These are phyloP conservation scores for Troides oblongomaculatus DNA, from an alignment of 2,888 invertebrate genomes.

Conservation along the genomic window DNA sequence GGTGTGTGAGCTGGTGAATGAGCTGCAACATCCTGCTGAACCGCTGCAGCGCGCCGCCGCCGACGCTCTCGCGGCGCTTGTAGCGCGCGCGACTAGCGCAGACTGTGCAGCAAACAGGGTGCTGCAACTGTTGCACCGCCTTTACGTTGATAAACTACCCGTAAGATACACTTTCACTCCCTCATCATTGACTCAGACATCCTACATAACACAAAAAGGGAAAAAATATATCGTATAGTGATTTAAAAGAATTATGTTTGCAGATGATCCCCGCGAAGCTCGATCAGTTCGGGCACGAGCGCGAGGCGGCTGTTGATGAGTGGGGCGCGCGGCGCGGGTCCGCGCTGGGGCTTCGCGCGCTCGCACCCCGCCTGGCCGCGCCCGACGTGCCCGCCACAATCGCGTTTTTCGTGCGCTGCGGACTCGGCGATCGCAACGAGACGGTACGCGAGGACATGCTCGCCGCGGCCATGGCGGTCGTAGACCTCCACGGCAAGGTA, in stretches of 20 bases:
- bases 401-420: slow-evolving; percentile 91
- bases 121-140: slow-evolving; percentile 83
- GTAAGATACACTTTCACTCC: slow-evolving; percentile 55
- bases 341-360: slow-evolving; percentile 88
- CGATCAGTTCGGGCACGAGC: slow-evolving; percentile 95
- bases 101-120: slow-evolving; percentile 57
- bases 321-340: slow-evolving; percentile 95
- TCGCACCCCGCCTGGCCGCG: slow-evolving; percentile 86
- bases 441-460: slow-evolving; percentile 94
- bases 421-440: slow-evolving; percentile 91
- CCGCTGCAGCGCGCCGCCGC: slow-evolving; percentile 92
- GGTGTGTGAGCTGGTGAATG: slow-evolving; percentile 80
- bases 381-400: slow-evolving; percentile 85
- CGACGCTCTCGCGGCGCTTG: slow-evolving; percentile 83
- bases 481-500: slow-evolving; percentile 95
- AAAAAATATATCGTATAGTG: no score
- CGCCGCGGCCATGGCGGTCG: slow-evolving; percentile 93
- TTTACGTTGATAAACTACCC: slow-evolving; percentile 88
- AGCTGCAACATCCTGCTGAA: slow-evolving; percentile 89
- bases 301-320: slow-evolving; percentile 91
- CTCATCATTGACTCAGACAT: no score
- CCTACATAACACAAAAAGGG: no score
- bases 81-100: slow-evolving; percentile 51
- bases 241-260: no score
- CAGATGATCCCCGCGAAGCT: slow-evolving; percentile 90